phyloP scores from a whole-genome alignment of 2,797 vertebrate species.

The Rousettus madagascariensis region DNA sequence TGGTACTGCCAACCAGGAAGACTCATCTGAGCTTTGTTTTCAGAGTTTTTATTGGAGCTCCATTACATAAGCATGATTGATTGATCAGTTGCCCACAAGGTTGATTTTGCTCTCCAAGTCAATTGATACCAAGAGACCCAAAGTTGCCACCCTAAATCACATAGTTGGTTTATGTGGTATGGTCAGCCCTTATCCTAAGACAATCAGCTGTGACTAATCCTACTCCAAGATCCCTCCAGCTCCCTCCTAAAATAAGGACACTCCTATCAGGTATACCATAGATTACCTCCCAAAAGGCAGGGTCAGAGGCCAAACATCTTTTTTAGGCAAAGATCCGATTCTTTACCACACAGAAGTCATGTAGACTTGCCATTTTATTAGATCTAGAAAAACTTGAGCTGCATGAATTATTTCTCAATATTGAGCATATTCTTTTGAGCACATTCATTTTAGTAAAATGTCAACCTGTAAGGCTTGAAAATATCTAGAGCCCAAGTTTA shows the following conservation, averaged over 20 bases:
- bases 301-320: background rate
- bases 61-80: background rate
- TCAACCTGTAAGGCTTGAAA: background rate
- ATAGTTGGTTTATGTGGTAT: background rate
- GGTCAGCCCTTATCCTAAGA: background rate
- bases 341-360: background rate
- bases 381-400: background rate
- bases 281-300: background rate
- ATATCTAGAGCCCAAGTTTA: background rate
- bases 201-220: accelerated
- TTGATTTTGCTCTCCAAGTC: background rate
- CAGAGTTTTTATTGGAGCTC: background rate
- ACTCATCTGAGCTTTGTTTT: background rate
- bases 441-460: conserved; percentile 40
- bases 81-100: background rate
- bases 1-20: background rate
- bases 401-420: background rate
- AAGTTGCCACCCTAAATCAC: background rate
- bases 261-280: background rate
- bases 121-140: background rate
- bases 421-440: background rate
- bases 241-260: background rate
- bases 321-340: background rate
- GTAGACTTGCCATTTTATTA: background rate
- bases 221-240: background rate